Evolutionary conservation across 2,797 vertebrate genomes (phyloP).

Genomic region (Psittacula echo): DNA sequence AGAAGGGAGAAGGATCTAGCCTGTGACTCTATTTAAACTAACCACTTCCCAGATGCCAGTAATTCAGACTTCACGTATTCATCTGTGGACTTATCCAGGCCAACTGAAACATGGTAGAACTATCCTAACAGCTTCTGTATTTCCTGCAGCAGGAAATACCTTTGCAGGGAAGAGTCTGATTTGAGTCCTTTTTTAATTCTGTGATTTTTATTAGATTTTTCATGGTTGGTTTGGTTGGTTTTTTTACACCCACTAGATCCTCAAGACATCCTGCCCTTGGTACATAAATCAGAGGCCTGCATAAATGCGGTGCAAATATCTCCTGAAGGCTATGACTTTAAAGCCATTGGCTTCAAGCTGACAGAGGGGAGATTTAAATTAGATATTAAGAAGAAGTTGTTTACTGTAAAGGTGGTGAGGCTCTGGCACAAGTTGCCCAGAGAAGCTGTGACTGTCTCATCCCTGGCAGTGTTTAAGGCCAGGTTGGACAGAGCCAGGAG

Average conservation of each 20-base stretch:
- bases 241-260: background rate
- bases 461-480: background rate
- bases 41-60: slow-evolving; percentile 16
- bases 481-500: background rate
- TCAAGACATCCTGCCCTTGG: no score
- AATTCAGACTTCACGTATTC: background rate
- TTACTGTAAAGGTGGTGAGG: background rate
- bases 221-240: background rate
- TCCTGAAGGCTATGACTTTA: background rate
- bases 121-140: background rate
- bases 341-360: background rate
- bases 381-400: background rate
- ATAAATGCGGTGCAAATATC: background rate
- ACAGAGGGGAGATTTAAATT: background rate
- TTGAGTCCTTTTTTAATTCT: rapidly evolving
- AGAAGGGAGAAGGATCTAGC: background rate
- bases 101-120: background rate
- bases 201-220: background rate
- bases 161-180: background rate
- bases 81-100: background rate
- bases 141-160: background rate
- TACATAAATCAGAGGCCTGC: background rate
- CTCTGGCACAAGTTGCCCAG: background rate
- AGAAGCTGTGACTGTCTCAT: background rate
- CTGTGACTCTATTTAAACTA: background rate